Percentiles rank a stretch among this genome's conserved stretches.
These are phyloP conservation scores for Carlito syrichta DNA, from an alignment of 2,113 vertebrate genomes.

Conservation along the genomic window DNA sequence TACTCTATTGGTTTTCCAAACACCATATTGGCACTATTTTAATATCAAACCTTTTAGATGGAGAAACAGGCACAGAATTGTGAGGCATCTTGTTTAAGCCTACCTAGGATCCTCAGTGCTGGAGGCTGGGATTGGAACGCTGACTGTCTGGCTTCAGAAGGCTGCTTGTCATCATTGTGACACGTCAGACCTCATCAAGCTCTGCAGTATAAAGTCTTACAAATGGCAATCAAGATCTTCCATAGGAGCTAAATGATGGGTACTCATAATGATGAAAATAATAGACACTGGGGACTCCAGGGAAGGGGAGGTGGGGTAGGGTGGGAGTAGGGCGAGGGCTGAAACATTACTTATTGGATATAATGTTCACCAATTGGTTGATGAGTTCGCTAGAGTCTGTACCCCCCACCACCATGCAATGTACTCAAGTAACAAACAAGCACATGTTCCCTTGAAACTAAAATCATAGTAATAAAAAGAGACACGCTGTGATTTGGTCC, in stretches of 20 bases:
- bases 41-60: background rate
- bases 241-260: no score
- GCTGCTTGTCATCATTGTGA: background rate
- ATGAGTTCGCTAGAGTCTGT: no score
- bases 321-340: no score
- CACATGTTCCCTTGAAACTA: no score
- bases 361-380: no score
- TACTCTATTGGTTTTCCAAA: background rate
- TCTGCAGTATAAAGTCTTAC: background rate
- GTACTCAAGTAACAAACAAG: no score
- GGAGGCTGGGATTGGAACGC: background rate
- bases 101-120: background rate
- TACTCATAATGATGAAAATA: no score
- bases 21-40: background rate
- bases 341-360: no score
- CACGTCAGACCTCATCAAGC: accelerated
- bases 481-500: background rate
- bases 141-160: background rate
- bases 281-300: no score
- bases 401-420: no score
- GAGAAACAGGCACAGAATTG: background rate
- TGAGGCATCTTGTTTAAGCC: background rate
- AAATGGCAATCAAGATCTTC: background rate
- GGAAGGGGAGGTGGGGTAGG: no score
- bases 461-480: no score